phyloP scores from a whole-genome alignment of 2,797 vertebrate species.

The Eidolon dupreanum region DNA sequence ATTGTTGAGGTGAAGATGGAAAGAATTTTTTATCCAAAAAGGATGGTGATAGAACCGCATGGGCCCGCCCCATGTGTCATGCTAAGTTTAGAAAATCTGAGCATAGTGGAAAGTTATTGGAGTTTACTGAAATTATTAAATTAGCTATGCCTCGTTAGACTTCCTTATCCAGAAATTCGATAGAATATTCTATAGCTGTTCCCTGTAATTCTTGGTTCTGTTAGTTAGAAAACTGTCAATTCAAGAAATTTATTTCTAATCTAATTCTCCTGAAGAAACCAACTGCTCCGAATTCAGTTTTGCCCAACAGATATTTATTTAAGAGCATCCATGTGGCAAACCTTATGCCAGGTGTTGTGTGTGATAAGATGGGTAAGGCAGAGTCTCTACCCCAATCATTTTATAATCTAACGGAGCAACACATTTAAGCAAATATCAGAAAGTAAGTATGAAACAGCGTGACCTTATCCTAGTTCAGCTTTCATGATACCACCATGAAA shows the following conservation, averaged over 20 bases:
- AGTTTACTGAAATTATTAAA: slow-evolving; percentile 24
- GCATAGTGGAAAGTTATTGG: not conserved
- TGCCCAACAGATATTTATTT: slow-evolving; percentile 13
- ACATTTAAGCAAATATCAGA: not conserved
- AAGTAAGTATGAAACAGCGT: not conserved
- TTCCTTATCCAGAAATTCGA: not conserved
- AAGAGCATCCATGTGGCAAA: not conserved
- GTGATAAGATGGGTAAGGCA: not conserved
- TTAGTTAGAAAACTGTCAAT: slow-evolving; percentile 44
- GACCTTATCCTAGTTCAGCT: not conserved
- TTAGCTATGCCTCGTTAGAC: not conserved
- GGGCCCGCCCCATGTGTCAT: not conserved
- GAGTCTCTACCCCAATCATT: not conserved
- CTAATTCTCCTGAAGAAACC: slow-evolving; percentile 27
- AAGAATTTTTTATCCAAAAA: not conserved
- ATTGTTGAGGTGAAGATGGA: not conserved
- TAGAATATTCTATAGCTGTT: slow-evolving; percentile 4
- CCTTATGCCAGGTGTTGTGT: not conserved
- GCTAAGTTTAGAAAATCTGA: not conserved
- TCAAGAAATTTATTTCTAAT: slow-evolving; percentile 39
- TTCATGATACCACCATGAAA: not conserved
- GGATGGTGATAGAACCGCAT: not conserved
- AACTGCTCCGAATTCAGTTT: slow-evolving; percentile 2
- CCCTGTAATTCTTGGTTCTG: slow-evolving; percentile 50
- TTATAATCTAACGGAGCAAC: not conserved